These are phyloP conservation scores for Fissipunctia ypsillon DNA, from an alignment of 2,888 invertebrate genomes.

Conservation along the genomic window DNA sequence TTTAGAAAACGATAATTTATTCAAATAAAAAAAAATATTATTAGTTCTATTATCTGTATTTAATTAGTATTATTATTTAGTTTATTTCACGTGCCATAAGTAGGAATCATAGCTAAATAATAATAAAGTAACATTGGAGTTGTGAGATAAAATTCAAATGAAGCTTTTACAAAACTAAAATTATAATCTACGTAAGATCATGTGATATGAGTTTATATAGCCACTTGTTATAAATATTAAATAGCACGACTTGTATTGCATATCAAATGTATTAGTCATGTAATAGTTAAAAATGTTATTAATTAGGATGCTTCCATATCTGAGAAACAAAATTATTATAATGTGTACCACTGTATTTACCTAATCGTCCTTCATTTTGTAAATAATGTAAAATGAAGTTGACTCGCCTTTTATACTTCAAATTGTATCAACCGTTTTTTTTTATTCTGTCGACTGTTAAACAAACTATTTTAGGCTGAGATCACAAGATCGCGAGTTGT, in stretches of 20 bases:
- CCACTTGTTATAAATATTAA: constrained; percentile 87
- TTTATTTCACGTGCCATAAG: constrained; percentile 87
- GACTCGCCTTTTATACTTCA: constrained; percentile 77
- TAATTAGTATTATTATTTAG: constrained; percentile 71
- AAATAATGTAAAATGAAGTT: constrained; percentile 65
- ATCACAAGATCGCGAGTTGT: constrained; percentile 62
- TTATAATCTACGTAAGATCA: constrained; percentile 89
- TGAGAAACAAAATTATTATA: constrained; percentile 72
- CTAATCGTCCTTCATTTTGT: constrained; percentile 68
- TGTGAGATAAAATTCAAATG: constrained; percentile 87
- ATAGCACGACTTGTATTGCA: constrained; percentile 89
- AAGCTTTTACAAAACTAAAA: constrained; percentile 82
- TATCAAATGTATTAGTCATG: constrained; percentile 86
- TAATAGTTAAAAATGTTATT: constrained; percentile 75
- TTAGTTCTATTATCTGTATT: constrained; percentile 62
- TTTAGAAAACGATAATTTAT: constrained; percentile 58
- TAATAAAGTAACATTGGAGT: constrained; percentile 85
- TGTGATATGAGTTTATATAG: constrained; percentile 88
- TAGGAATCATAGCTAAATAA: constrained; percentile 78
- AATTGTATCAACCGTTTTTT: constrained; percentile 63
- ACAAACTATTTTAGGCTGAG: constrained; percentile 61
- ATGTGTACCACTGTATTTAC: constrained; percentile 54
- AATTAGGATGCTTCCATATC: constrained; percentile 77
- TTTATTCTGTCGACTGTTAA: constrained; percentile 57
- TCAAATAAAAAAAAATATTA: constrained; percentile 49